Evolutionary conservation across 2,797 vertebrate species (phyloP), one percentile per base, ranked within the genome.

Genomic region (Sphenodon punctatus): DNA sequence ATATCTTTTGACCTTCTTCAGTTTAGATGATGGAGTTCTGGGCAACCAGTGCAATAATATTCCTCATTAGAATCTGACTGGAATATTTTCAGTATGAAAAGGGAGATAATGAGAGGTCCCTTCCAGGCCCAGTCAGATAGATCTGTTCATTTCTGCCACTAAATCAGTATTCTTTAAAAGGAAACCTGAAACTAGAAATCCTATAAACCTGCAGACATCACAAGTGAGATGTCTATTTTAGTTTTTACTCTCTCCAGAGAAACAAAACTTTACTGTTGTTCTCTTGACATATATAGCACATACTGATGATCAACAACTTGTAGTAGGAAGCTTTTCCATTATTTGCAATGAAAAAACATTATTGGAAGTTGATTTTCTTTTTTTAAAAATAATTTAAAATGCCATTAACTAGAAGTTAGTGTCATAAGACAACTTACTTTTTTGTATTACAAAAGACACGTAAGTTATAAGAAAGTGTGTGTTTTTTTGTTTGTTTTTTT

Each of bases 1-100:
- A 88, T 80, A 83, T 74, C n/a, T 81, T 90, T 68, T 67, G 51
- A 43, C 74, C 58, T 73, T 65, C 67, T 68, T 88, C 81, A 16
- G 56, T 80, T 79, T n/a, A 1, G 1, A 41, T 10, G 56, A 51
- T 11, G 38, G 48, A 66, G 66, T 49, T 53, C 5, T 34, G 55
- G 60, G 23, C 75, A 16, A 63, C 72, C 23, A 4, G 8, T 19
- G 34, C 17, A 19, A 15, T 23, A 30, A 22, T 22, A n/a, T 13
- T 6, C 64, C 30, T 27, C 39, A 19, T 61, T 65, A 6, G 61
- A 25, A 73, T 41, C 1, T 0, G 63, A 19, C n/a, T 23, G 74
- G 67, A 49, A 0, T 4, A 36, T 38, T 67, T 25, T 7, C 32
- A 51, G 30, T 34, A 48, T 36, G 1, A 12, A 46, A n/a, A n/a